Base-by-base conservation (phyloP, 2,113 vertebrate genomes). In the Bagarius yarrelli region DNA sequence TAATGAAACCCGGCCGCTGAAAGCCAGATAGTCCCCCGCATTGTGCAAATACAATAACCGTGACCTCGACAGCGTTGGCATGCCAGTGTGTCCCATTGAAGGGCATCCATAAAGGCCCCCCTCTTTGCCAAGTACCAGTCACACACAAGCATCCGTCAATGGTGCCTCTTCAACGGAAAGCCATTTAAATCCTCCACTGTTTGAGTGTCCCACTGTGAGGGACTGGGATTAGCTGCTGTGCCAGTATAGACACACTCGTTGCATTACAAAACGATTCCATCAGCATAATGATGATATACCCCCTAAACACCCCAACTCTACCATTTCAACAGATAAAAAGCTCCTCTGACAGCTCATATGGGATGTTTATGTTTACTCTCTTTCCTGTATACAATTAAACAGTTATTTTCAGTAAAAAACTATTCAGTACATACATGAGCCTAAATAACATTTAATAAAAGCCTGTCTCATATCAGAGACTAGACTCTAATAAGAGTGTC, bases 81-180 rank as follows among this genome's bases (percentile, higher is more conserved):
- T 25, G 81, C 63, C 81, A 72, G 47, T 30, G 57, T 79, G 81
- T 81, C 74, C 69, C 50, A 21, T 84, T 85, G 76, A n/a, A 67
- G 40, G 16, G 81, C 52, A 55, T 76, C 76, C 71, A 78, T 47
- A 72, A 76, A 21, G 44, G 53, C 52, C 25, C 25, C 55, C 55
- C 72, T 76, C n/a, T 55, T n/a, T 18, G 34, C 55, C 55, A 82
- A 82, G 67, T 25, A 27, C 27, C 34, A 76, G 74, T 55, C 14
- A 27, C 61, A 36, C 64, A 57, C 66, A 69, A 56, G 14, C 53
- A 57, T 59, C 73, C 40, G 34, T 76, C 32, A 76, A 76, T 76
- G 55, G 73, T 0, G 5, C 4, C 32, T 44, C 73, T 76, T 64
- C 50, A 25, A 18, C 8, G 11, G 52, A 76, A 55, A 53, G 15